A percentile compares a stretch with the other conserved stretches of the same genome.
These are phyloP conservation scores for Lepidocyrtinus sp. DNA, from an alignment of 2,888 invertebrate genomes.

Conservation along the genomic window DNA sequence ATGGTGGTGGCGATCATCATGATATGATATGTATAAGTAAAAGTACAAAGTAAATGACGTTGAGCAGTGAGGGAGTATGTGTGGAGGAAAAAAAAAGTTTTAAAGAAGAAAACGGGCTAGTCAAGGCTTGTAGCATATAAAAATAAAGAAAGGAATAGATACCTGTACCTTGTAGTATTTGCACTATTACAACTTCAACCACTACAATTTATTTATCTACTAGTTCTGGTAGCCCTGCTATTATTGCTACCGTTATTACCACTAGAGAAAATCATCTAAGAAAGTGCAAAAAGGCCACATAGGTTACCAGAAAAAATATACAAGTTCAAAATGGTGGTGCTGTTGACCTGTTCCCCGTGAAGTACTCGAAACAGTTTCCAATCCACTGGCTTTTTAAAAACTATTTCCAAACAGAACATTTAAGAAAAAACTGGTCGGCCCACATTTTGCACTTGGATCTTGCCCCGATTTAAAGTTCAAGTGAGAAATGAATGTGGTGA, in stretches of 20 bases:
- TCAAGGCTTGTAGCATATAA: neutral
- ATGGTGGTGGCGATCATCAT: too few relatives aligned
- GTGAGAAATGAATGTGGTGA: neutral
- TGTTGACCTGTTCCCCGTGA: conserved; percentile 64
- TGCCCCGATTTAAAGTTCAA: neutral
- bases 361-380: neutral
- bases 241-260: conserved; percentile 13
- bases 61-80: conserved; percentile 22
- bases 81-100: conserved; percentile 21
- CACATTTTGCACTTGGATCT: neutral
- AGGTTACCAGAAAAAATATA: conserved; percentile 58
- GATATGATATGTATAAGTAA: conserved; percentile 25
- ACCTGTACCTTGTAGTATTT: conserved; percentile 13
- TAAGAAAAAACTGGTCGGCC: neutral
- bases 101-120: neutral
- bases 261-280: conserved; percentile 43
- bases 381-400: conserved; percentile 14
- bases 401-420: neutral
- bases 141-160: conserved; percentile 11
- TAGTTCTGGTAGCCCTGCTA: conserved; percentile 10
- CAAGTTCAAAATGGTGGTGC: conserved; percentile 67
- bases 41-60: conserved; percentile 42
- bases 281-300: conserved; percentile 61
- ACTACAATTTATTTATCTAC: conserved; percentile 7
- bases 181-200: conserved; percentile 15